Base-by-base conservation (phyloP, 2,888 invertebrate genomes). In the Perizoma flavofasciatum region DNA sequence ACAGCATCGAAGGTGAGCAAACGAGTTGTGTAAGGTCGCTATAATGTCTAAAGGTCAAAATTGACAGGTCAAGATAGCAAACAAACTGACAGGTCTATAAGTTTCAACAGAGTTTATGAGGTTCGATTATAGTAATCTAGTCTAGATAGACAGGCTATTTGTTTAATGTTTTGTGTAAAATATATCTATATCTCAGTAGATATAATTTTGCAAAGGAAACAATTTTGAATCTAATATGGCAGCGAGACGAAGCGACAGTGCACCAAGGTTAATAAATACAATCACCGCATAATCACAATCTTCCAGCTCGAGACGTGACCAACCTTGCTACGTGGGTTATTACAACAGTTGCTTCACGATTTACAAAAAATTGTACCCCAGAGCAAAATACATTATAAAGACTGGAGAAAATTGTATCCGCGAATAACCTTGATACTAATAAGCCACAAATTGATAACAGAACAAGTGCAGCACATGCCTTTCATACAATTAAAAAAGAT, bases 251-350 rank as follows among this genome's bases (percentile, higher is more conserved):
- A 69, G 67, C 68, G 69, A 65, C 68, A 59, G 64, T 61, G 69
- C 70, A 69, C 73, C 75, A 84, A 82, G 82, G 80, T 78, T 77
- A 79, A 82, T 81, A 82, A 79, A 80, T 72, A 75, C 78, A 79
- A 82, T 83, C 79, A 71, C 72, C 67, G 63, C 60, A 70, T 74
- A 79, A 83, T 78, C 77, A 66, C 67, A 59, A 65, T 59, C 62
- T 54, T 61, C 63, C 53, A 43, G 56, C 62, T 58, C 55, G 61
- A 73, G 75, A 84, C 83, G 83, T 85, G 83, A 86, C 77, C 72
- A 78, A 74, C 74, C 78, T 75, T 71, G 74, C 71, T 74, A 74
- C 74, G 75, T 74, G 74, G 67, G 71, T 75, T 70, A 76, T 76
- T 74, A 72, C 69, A 73, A 60, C 59, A 56, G 53, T 49, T 53